phyloP scores from a whole-genome alignment of 1,140 invertebrate genomes.

The Orchestia grillus region DNA sequence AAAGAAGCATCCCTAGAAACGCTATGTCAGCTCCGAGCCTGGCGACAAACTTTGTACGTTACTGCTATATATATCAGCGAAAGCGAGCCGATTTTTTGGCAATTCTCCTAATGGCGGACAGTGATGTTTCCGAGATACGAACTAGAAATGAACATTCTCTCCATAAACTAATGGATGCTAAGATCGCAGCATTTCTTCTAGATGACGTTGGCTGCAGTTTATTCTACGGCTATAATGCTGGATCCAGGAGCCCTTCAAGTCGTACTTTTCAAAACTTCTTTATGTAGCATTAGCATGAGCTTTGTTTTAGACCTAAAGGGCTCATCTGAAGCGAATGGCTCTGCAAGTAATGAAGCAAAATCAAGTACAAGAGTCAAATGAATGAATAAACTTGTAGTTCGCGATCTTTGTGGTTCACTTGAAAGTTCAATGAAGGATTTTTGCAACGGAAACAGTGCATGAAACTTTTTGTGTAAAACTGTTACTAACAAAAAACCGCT shows the following conservation, averaged over 20 bases:
- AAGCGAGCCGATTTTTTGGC: constrained; percentile 53
- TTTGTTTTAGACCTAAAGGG: constrained; percentile 11
- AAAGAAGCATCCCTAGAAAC: constrained; percentile 54
- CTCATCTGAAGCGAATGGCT: not conserved
- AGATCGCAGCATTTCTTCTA: constrained; percentile 48
- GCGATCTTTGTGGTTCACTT: not conserved
- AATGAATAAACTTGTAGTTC: not conserved
- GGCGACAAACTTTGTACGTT: constrained; percentile 55
- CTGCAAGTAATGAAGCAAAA: not conserved
- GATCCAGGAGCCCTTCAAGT: constrained; percentile 19
- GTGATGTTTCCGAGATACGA: constrained; percentile 53
- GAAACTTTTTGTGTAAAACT: not conserved
- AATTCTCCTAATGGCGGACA: constrained; percentile 54
- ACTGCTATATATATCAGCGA: constrained; percentile 54
- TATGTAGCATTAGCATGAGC: constrained; percentile 45
- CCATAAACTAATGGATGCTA: constrained; percentile 54
- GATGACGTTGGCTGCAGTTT: constrained; percentile 50
- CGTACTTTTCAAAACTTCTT: constrained; percentile 32
- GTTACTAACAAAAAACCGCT: not conserved
- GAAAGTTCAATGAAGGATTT: not conserved
- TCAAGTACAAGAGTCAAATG: not conserved
- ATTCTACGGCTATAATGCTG: constrained; percentile 39
- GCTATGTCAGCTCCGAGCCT: constrained; percentile 40
- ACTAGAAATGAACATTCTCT: constrained; percentile 54
- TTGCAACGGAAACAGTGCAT: not conserved